Base-by-base conservation (phyloP, 2,113 vertebrate genomes). In the Amblyopsis rosae region DNA sequence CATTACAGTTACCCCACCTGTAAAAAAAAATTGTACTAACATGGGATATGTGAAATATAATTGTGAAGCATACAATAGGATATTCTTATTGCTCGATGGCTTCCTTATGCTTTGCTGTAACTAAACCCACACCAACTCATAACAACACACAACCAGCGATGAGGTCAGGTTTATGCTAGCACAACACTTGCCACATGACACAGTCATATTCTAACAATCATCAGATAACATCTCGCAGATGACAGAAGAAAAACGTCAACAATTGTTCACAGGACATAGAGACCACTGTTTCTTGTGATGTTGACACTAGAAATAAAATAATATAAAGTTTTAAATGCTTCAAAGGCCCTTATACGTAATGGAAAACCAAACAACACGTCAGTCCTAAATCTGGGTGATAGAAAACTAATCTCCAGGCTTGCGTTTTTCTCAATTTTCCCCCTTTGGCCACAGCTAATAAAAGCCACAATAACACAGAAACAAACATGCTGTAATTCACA, bases 181-280 rank as follows among this genome's bases (percentile, higher is more conserved):
- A 58, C 4, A 15, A 71, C 73, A 66, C 61, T 63, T 46, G 64
- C 69, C 77, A 84, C 80, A 86, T 79, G 59, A 80, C 68, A 75
- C 33, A 60, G 65, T 64, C 55, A 74, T 77, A 79, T 60, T 62
- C 72, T 75, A 80, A 78, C 73, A 74, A 80, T 73, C 71, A 81
- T 77, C 63, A 84, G 75, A 80, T 81, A 86, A 77, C 58, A 82
- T 79, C 66, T 77, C 75, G 69, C 79, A 77, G 70, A 81, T 84
- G 83, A 86, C 73, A 67, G 60, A 73, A 59, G 62, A 59, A 78
- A 81, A 69, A 45, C 48, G n/a, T 54, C 1, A 62, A 77, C 74
- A 75, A 68, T 35, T 67, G 73, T 61, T 61, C 12, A 32, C 69
- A 60, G 65, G 70, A 68, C 65, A 66, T 17, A 55, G 65, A 10